Conservation (phyloP, 2,797 vertebrate genomes). For the Apogon talboti region DNA sequence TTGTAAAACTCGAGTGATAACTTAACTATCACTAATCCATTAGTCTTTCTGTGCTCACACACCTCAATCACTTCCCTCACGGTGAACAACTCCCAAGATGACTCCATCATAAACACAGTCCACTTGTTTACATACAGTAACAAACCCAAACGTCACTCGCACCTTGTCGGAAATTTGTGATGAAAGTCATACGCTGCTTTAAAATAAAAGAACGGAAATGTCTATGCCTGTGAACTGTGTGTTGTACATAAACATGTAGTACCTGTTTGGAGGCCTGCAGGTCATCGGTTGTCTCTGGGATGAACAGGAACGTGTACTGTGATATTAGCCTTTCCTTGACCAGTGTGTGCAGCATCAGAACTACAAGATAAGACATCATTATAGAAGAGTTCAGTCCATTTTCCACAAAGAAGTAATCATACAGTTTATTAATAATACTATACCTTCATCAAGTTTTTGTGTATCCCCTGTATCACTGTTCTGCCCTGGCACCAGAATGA, state of each 20-base stretch:
- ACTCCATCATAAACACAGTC: no score
- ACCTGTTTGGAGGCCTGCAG: slow-evolving; percentile 90
- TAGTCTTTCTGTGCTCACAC: no score
- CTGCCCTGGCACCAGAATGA: slow-evolving; percentile 84
- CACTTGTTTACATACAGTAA: no score
- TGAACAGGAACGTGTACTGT: slow-evolving; percentile 84
- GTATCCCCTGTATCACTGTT: slow-evolving; percentile 46
- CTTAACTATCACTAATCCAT: no score
- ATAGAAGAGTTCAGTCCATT: neutral
- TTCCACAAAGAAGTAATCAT: no score
- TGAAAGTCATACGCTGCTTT: no score
- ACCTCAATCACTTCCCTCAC: no score
- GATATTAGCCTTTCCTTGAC: slow-evolving; percentile 90
- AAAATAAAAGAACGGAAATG: neutral
- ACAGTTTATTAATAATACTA: no score
- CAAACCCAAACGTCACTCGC: no score
- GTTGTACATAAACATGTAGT: slow-evolving; percentile 1
- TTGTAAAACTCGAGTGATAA: no score
- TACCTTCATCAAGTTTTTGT: slow-evolving; percentile 88
- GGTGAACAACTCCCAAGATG: no score
- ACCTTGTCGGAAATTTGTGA: no score
- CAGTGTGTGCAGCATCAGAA: slow-evolving; percentile 88
- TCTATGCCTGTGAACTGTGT: neutral
- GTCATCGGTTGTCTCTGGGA: slow-evolving; percentile 87
- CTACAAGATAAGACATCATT: slow-evolving; percentile 69